Base-by-base conservation (phyloP, 2,888 invertebrate genomes). In the Antheraea yamamai region DNA sequence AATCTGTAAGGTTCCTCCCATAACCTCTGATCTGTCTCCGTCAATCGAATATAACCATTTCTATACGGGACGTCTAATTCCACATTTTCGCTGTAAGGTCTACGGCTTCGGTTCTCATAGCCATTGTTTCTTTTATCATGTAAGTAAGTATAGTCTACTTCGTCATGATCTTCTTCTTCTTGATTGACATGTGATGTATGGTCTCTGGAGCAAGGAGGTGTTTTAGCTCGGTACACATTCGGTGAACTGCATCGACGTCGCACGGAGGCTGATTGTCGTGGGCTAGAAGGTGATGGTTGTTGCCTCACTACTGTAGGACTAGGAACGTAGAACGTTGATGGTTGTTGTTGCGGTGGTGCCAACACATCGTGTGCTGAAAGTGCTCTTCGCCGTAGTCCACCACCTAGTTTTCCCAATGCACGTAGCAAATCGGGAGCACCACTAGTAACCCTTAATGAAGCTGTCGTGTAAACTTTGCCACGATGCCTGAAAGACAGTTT, bases 311-410 rank as follows among this genome's bases (percentile, higher is more conserved):
- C 88, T 2, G 95, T 93, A 0, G 95, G 95, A 86, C 96, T 96
- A 76, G 97, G 97, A 52, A 97, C 97, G 87, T 97, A 97, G 86
- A 97, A 97, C 10, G 95, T 96, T 3, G 96, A 94, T n/a, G 95
- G 95, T 77, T 95, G 95, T 77, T 95, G 95, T 77, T 92, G 95
- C 1, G 94, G 95, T 52, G 95, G 95, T 20, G 96, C 91, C 79
- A 96, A 95, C 20, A 97, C 96, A 83, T 97, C 97, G 81, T 97
- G 96, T 18, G 97, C 97, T 73, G 97, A 97, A 47, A 97, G 85
- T 2, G 97, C 96, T 80, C 97, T 94, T 74, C 97, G 92, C 72
- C 97, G 92, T 76, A 97, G 89, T 0, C 97, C 97, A 18, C 96
- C 96, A 76, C 97, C 96, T 76, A 97, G 95, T 84, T 97, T 96